Conservation (phyloP, 2,888 invertebrate genomes). For the Agrotis clavis region DNA sequence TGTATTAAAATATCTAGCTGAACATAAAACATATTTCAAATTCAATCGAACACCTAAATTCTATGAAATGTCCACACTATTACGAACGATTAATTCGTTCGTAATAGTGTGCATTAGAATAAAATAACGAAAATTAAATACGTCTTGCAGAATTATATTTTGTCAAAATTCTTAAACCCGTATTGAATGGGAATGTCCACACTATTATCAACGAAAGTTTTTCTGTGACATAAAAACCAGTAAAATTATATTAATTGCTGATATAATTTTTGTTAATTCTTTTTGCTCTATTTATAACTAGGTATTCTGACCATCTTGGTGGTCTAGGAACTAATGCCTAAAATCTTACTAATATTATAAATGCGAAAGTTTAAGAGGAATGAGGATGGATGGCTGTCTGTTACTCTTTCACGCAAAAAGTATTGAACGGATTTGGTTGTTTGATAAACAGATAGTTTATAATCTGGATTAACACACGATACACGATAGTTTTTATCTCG, state of each 20-base stretch:
- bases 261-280: not conserved
- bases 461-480: too few species aligned
- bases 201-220: not conserved
- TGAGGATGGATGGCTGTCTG: too few species aligned
- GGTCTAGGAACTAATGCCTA: too few species aligned
- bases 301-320: too few species aligned
- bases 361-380: too few species aligned
- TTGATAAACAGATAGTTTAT: too few species aligned
- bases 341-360: too few species aligned
- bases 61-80: constrained; percentile 5
- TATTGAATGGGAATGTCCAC: not conserved
- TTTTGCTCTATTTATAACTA: not conserved
- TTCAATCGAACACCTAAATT: not conserved
- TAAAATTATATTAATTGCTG: not conserved
- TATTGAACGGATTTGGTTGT: too few species aligned
- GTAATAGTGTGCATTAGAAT: too few species aligned
- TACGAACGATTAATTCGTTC: not conserved
- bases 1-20: not conserved
- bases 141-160: too few species aligned
- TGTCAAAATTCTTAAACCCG: not conserved
- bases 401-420: too few species aligned
- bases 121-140: not conserved
- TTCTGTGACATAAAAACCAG: not conserved
- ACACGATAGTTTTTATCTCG: too few species aligned
- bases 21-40: not conserved